Base-by-base conservation (phyloP, 2,113 vertebrate genomes). In the Leucoraja erinaceus region DNA sequence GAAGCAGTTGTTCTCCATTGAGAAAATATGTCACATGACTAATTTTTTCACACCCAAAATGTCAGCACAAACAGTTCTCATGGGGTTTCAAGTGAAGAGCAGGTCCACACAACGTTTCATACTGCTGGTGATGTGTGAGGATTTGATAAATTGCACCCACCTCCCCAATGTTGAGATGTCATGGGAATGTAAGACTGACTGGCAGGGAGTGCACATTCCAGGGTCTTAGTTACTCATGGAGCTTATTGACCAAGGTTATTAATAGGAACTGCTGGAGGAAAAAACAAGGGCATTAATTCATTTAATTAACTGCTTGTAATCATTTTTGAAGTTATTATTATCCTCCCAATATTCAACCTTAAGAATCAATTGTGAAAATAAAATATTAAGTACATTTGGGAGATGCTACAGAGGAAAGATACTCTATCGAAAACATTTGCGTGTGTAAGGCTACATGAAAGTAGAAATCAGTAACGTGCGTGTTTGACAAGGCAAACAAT, bases 141-240 rank as follows among this genome's bases (percentile, higher is more conserved):
- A 86, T 70, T 68, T 38, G 18, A 90, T 47, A 90, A 33, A 54
- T 54, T 54, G 68, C 25, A 68, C 33, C 68, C 5, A 16, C 70
- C 90, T 18, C 68, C 5, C 38, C 70, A 28, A 91, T 20, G 6
- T 47, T 74, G 90, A 74, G 33, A 38, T 74, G 90, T 2, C 33
- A 47, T 72, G 59, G 31, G 68, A 74, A 91, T 22, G 28, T 10
- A 54, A 91, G 14, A 47, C 88, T 33, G 28, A 66, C 28, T 90
- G 88, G 70, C 33, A 38, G 63, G 63, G 84, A 90, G 88, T 72
- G 33, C 90, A 91, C 90, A 91, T 91, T 91, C 90, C 90, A 14
- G 66, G 22, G 68, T 54, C 68, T 20, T 47, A 22, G 10, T 68
- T 54, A 25, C 18, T 70, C 33, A 72, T 91, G 8, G 31, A 31